Conservation (phyloP, 2,113 vertebrate species). For the Tapirus terrestris region DNA sequence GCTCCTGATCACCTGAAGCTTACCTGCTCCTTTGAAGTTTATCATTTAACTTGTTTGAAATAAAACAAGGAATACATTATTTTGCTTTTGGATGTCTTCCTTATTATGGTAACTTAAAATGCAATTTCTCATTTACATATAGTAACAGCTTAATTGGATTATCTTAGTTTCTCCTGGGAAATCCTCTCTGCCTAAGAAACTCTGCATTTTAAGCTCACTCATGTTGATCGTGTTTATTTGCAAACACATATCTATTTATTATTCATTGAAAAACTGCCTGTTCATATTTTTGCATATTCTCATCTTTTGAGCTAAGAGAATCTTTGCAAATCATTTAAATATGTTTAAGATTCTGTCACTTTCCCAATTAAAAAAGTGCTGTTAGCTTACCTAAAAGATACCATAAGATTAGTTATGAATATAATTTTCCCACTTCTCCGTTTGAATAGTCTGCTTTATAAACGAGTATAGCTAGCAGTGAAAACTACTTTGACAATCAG, state of each 20-base stretch:
- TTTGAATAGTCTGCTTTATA: conserved; percentile 13
- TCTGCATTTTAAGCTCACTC: conserved; percentile 48
- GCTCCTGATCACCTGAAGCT: conserved; percentile 55
- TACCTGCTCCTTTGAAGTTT: conserved; percentile 59
- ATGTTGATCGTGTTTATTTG: conserved; percentile 64
- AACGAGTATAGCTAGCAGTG: neutral
- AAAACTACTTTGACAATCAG: neutral
- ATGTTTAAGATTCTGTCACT: neutral
- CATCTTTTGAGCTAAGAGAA: conserved; percentile 36
- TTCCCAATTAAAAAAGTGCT: neutral
- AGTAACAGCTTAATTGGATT: conserved; percentile 68
- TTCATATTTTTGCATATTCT: conserved; percentile 64
- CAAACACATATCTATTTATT: conserved; percentile 53
- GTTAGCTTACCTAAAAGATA: conserved; percentile 8
- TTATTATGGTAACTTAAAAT: conserved; percentile 59
- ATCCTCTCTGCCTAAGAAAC: conserved; percentile 21
- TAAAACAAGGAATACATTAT: conserved; percentile 34
- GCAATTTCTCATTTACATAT: conserved; percentile 53
- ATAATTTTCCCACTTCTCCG: neutral
- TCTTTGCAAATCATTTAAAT: conserved; percentile 68
- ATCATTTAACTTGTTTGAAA: conserved; percentile 67
- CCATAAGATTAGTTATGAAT: neutral
- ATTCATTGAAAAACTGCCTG: conserved; percentile 43
- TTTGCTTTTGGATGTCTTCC: conserved; percentile 57
- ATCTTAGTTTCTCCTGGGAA: conserved; percentile 56